Percentiles rank a stretch among this genome's conserved stretches.
Conservation (phyloP, 2,888 invertebrate species). For the Hylaea fasciaria region DNA sequence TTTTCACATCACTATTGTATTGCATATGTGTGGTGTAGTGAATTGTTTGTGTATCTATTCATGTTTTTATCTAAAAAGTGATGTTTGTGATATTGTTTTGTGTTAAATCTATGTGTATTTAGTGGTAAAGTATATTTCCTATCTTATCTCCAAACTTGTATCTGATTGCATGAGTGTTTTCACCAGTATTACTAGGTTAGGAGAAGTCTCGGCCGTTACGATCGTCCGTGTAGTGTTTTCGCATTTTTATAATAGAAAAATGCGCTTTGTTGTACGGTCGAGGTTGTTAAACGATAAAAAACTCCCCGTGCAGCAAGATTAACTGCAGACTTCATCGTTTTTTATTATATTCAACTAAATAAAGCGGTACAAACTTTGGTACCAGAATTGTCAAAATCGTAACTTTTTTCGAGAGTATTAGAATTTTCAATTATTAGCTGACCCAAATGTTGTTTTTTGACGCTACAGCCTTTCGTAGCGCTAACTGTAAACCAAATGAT, state of each 20-base stretch:
- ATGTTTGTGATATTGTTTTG: constrained; percentile 75
- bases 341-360: constrained; percentile 12
- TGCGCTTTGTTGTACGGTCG: constrained; percentile 38
- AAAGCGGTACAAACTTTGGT: constrained; percentile 18
- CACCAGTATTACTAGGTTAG: constrained; percentile 73
- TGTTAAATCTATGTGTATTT: constrained; percentile 70
- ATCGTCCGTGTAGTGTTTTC: constrained; percentile 70
- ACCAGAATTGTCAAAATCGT: constrained; percentile 19
- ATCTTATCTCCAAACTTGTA: constrained; percentile 69
- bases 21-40: constrained; percentile 63
- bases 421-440: constrained; percentile 38
- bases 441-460: constrained; percentile 57
- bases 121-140: constrained; percentile 74
- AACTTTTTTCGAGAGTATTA: constrained; percentile 16
- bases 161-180: constrained; percentile 57
- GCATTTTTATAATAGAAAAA: constrained; percentile 67
- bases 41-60: constrained; percentile 78
- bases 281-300: constrained; percentile 45
- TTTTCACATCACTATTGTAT: constrained; percentile 62
- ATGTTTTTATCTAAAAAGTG: constrained; percentile 84
- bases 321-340: constrained; percentile 6
- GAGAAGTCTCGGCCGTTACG: constrained; percentile 53
- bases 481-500: constrained; percentile 46
- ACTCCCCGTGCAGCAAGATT: constrained; percentile 3
- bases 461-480: constrained; percentile 44